phyloP scores from a whole-genome alignment of 2,113 vertebrate species.

The Rhadina sibilatrix region DNA sequence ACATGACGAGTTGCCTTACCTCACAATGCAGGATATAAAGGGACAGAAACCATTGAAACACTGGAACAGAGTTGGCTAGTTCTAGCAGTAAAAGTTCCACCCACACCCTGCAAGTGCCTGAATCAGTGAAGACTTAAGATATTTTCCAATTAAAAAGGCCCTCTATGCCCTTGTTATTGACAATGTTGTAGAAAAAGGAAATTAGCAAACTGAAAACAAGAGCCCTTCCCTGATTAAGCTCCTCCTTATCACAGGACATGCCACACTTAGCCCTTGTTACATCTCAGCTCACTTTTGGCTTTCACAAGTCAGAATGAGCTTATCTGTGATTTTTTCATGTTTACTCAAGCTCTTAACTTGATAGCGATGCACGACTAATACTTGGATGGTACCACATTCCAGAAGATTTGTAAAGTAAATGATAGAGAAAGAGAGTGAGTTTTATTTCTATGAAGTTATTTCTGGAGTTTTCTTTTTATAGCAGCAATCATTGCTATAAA shows the following conservation, averaged over 20 bases:
- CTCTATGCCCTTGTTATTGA: background rate
- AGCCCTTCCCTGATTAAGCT: background rate
- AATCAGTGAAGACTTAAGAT: background rate
- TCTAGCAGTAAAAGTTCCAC: background rate
- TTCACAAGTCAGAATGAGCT: background rate
- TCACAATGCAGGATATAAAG: background rate
- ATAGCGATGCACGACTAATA: background rate
- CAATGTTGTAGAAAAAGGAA: background rate
- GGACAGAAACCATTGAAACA: background rate
- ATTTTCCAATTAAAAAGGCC: background rate
- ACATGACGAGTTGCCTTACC: background rate
- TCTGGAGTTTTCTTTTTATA: background rate
- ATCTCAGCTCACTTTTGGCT: background rate
- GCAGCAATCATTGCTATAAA: background rate
- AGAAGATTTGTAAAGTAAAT: background rate
- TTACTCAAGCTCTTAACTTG: conserved; percentile 23
- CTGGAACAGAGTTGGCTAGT: background rate
- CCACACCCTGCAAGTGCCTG: background rate
- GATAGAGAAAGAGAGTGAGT: background rate
- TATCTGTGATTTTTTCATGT: conserved; percentile 24
- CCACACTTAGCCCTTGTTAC: background rate
- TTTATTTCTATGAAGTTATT: background rate
- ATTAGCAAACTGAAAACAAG: background rate
- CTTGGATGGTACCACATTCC: background rate
- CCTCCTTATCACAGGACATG: conserved; percentile 2